phyloP scores from a whole-genome alignment of 2,888 invertebrate species.

The Iselma pallidipennis region DNA sequence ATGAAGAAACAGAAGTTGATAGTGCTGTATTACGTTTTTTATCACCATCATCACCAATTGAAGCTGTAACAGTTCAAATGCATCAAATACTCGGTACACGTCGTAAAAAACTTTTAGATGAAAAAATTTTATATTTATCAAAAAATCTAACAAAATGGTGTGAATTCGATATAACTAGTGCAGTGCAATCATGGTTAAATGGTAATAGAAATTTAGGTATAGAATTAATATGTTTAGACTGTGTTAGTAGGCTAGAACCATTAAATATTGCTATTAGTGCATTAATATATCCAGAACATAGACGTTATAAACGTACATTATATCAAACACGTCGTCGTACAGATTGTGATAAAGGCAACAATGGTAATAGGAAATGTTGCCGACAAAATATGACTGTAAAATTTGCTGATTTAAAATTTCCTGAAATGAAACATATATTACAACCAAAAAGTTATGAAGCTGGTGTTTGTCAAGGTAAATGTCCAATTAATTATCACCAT shows the following conservation, averaged over 20 bases:
- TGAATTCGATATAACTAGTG: slow-evolving; percentile 63
- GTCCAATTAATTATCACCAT: slow-evolving; percentile 69
- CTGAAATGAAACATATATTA: slow-evolving; percentile 62
- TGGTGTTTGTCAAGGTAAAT: slow-evolving; percentile 71
- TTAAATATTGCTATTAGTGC: slow-evolving; percentile 47
- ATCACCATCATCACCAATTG: slow-evolving; percentile 36
- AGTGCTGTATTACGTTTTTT: slow-evolving; percentile 58
- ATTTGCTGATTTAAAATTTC: slow-evolving; percentile 64
- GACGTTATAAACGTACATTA: slow-evolving; percentile 39
- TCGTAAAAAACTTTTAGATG: slow-evolving; percentile 51
- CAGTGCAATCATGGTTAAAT: slow-evolving; percentile 58
- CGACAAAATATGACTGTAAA: slow-evolving; percentile 68
- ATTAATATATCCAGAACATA: slow-evolving; percentile 46
- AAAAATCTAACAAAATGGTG: slow-evolving; percentile 60
- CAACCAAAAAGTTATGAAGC: slow-evolving; percentile 73
- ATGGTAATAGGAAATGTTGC: slow-evolving; percentile 64
- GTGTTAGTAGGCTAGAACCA: slow-evolving; percentile 53
- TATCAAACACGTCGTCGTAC: slow-evolving; percentile 55
- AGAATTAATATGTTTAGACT: slow-evolving; percentile 60
- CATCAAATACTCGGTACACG: slow-evolving; percentile 53
- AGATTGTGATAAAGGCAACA: slow-evolving; percentile 57
- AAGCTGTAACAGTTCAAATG: slow-evolving; percentile 39
- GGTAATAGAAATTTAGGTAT: slow-evolving; percentile 59
- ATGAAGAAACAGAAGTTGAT: slow-evolving; percentile 48
- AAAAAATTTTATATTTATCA: slow-evolving; percentile 50